These are phyloP conservation scores for Cepaea hortensis DNA, from an alignment of 2,888 invertebrate genomes.

Conservation along the genomic window DNA sequence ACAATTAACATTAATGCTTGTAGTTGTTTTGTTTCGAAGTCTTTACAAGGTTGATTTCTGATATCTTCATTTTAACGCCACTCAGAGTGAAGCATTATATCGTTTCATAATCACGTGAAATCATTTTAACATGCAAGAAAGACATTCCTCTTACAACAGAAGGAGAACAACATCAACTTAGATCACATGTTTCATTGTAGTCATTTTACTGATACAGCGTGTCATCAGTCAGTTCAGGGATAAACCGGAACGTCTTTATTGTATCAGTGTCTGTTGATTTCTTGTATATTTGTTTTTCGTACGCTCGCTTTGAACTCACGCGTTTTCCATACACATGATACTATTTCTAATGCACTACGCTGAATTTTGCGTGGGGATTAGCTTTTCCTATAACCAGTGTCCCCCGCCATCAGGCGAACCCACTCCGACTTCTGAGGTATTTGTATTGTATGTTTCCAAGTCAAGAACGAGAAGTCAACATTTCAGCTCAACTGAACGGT, in stretches of 20 bases:
- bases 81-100: neutral
- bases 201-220: neutral
- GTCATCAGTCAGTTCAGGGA: neutral
- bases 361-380: no score
- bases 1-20: neutral
- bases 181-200: conserved; percentile 9
- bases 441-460: no score
- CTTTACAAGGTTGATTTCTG: neutral
- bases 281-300: neutral
- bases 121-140: neutral
- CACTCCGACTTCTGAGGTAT: no score
- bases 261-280: neutral
- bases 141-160: conserved; percentile 32
- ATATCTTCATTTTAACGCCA: neutral
- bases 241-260: neutral
- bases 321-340: no score
- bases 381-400: no score
- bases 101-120: conserved; percentile 4
- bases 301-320: no score
- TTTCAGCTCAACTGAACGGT: no score
- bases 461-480: no score
- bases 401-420: no score
- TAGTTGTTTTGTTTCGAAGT: neutral
- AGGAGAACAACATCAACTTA: conserved; percentile 24
- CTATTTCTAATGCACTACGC: no score